Percentiles rank a stretch among this genome's conserved stretches.
Evolutionary conservation across 2,113 vertebrate genomes (phyloP).

Genomic region (Vireo altiloquus): DNA sequence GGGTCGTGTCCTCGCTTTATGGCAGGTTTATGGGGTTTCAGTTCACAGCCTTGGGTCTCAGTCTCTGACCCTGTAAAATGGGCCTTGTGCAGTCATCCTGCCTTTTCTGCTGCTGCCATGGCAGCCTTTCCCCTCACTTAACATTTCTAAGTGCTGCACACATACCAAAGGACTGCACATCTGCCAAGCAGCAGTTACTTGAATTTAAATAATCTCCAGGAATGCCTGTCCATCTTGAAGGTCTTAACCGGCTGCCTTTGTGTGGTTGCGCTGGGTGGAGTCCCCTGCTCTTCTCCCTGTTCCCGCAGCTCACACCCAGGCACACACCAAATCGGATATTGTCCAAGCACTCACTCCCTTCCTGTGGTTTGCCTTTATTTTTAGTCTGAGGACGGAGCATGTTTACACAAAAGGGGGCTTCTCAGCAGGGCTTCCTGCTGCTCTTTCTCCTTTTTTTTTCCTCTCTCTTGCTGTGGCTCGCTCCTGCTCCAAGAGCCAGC

Average conservation of each 20-base stretch:
- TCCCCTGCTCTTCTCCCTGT: slow-evolving; percentile 34
- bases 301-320: slow-evolving; percentile 57
- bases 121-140: background rate
- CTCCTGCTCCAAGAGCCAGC: background rate
- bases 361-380: slow-evolving; percentile 70
- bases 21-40: background rate
- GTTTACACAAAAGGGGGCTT: slow-evolving; percentile 66
- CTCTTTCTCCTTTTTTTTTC: background rate
- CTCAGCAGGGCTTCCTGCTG: slow-evolving; percentile 27
- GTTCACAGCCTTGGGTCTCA: background rate
- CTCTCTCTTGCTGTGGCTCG: background rate
- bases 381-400: slow-evolving; percentile 52
- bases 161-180: background rate
- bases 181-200: slow-evolving; percentile 47
- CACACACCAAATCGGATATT: slow-evolving; percentile 58
- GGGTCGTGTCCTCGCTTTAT: background rate
- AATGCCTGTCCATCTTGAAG: slow-evolving; percentile 54
- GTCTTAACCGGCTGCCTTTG: slow-evolving; percentile 33
- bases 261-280: slow-evolving; percentile 62
- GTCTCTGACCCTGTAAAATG: background rate
- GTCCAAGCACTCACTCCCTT: slow-evolving; percentile 70
- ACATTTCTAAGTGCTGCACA: background rate
- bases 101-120: background rate
- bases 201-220: slow-evolving; percentile 41
- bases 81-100: background rate